Percentiles rank a stretch among this genome's conserved stretches.
These are phyloP conservation scores for Pemphigus obesinymphae DNA, from an alignment of 1,140 invertebrate species.

Conservation along the genomic window DNA sequence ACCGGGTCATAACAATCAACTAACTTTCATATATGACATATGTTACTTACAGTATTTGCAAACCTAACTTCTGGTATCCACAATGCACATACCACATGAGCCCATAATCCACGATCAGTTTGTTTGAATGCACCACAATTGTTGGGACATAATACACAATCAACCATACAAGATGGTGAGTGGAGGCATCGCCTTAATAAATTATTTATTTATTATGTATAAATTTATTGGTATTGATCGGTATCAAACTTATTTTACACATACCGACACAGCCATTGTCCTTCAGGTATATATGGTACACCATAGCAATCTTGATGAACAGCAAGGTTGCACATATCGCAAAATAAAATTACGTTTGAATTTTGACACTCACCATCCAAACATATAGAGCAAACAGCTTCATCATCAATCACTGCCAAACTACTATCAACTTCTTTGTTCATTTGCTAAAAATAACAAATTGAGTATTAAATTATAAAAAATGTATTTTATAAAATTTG, in stretches of 20 bases:
- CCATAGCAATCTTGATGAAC: slow-evolving; percentile 99
- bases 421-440: slow-evolving; percentile 43
- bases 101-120: slow-evolving; percentile 93
- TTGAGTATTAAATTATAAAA: neutral
- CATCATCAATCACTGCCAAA: slow-evolving; percentile 79
- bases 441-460: slow-evolving; percentile 38
- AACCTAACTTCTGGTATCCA: slow-evolving; percentile 99
- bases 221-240: neutral
- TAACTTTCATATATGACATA: neutral
- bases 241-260: neutral
- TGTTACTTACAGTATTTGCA: slow-evolving; percentile 75
- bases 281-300: slow-evolving; percentile 97
- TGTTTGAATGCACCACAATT: slow-evolving; percentile 98
- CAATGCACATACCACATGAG: slow-evolving; percentile 95
- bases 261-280: slow-evolving; percentile 91
- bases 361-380: slow-evolving; percentile 95
- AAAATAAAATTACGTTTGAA: slow-evolving; percentile 93
- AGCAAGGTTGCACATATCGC: slow-evolving; percentile 98
- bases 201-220: neutral
- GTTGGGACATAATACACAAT: slow-evolving; percentile 96
- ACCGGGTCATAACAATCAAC: too few species aligned
- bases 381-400: slow-evolving; percentile 96
- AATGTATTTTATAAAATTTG: neutral
- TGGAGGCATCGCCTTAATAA: slow-evolving; percentile 69
- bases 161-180: slow-evolving; percentile 90